phyloP scores from a whole-genome alignment of 2,888 invertebrate species.

The Coecobrya sp. region DNA sequence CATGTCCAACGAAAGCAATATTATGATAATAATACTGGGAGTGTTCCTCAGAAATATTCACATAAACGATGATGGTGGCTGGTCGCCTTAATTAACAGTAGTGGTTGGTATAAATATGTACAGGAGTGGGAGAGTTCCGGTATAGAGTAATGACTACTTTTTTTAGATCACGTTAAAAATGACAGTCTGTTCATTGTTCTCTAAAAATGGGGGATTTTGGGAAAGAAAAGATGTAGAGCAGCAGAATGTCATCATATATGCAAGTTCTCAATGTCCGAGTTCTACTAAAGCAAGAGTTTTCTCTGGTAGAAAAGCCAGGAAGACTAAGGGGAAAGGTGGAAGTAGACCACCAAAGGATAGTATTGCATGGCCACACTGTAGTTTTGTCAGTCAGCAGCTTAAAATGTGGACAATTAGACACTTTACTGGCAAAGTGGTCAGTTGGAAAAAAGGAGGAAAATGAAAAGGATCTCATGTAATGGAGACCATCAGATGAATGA shows the following conservation, averaged over 20 bases:
- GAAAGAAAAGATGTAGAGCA: background rate
- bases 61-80: slow-evolving; percentile 3
- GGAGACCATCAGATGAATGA: background rate
- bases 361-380: slow-evolving; percentile 28
- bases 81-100: too few relatives aligned
- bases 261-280: background rate
- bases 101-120: background rate
- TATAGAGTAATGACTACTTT: background rate
- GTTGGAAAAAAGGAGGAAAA: background rate
- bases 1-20: background rate
- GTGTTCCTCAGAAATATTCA: background rate
- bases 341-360: slow-evolving; percentile 47
- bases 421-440: background rate
- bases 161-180: slow-evolving; percentile 16
- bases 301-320: background rate
- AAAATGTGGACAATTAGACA: slow-evolving; percentile 61
- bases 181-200: background rate
- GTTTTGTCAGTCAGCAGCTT: slow-evolving; percentile 47
- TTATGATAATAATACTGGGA: slow-evolving; percentile 9
- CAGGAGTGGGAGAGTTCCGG: background rate
- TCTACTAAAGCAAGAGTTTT: background rate
- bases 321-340: background rate
- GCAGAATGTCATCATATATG: too few relatives aligned
- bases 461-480: background rate
- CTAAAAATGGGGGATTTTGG: slow-evolving; percentile 38